Base-by-base conservation (phyloP, 1,140 invertebrate species). In the Andrena cerasifolii region DNA sequence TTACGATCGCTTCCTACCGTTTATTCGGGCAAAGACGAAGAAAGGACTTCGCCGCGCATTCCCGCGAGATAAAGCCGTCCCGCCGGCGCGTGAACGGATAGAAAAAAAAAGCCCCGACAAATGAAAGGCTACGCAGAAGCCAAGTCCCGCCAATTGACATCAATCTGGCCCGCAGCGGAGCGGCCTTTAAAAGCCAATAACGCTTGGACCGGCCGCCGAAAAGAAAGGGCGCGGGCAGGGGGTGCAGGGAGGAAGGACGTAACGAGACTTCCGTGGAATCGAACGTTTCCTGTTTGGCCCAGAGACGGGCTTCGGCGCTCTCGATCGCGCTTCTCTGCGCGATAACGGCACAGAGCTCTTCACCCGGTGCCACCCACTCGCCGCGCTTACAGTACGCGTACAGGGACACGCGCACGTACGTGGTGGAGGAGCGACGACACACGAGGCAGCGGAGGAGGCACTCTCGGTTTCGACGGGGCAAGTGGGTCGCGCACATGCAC, bases 401-500 rank as follows among this genome's bases (percentile, higher is more conserved):
- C n/a, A 53, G 24, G 14, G 47, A n/a, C 63, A n/a, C 8, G 75
- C 67, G 63, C 43, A 54, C 36, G 24, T 14, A 16, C 1, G n/a
- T n/a, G n/a, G n/a, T n/a, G 2, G 51, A 18, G 18, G 63, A 45
- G 36, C 51, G 24, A 4, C 6, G 7, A 36, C 33, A 62, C 56
- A 31, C 58, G 33, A 31, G 49, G 21, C 24, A 40, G 45, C 40
- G 59, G 40, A 79, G 56, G 62, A 79, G 56, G 62, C 88, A 91
- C 90, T 91, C 86, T 91, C 89, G 87, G 83, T 90, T 91, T 90
- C 88, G 86, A 84, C 80, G 86, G 76, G 87, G 86, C 82, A 87
- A 88, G 90, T 90, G 85, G 88, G 89, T 90, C 89, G 87, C 84
- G 72, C 84, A 85, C 85, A 85, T 62, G 72, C 49, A 59, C 40